Conservation (phyloP, 2,888 invertebrate species). For the Tiphia femorata region DNA sequence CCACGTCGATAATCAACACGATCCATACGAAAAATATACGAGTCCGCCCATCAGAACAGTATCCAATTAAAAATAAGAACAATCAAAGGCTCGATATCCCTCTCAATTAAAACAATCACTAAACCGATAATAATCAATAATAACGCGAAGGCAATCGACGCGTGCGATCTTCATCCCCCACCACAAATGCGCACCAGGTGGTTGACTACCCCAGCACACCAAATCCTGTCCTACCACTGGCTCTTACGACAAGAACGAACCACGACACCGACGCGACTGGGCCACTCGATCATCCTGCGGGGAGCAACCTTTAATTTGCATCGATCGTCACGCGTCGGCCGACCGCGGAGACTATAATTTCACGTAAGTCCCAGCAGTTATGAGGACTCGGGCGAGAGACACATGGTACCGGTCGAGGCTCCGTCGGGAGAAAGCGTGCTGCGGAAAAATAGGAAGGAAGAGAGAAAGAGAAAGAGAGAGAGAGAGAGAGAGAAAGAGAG, state of each 20-base stretch:
- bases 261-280: conserved; percentile 10
- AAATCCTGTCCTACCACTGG: too few species aligned
- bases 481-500: background rate
- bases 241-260: background rate
- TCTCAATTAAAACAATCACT: too few species aligned
- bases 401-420: conserved; percentile 43
- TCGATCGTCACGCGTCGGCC: conserved; percentile 37
- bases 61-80: too few species aligned
- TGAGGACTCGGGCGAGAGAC: conserved; percentile 32
- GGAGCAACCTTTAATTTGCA: conserved; percentile 40
- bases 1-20: too few species aligned
- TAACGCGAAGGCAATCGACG: background rate
- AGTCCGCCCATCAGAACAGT: too few species aligned
- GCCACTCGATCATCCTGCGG: conserved; percentile 21
- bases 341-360: conserved; percentile 40
- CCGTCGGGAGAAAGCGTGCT: background rate
- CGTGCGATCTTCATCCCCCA: background rate
- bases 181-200: too few species aligned
- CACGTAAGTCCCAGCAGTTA: conserved; percentile 38
- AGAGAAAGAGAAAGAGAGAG: background rate
- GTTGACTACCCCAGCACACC: too few species aligned
- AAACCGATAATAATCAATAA: background rate
- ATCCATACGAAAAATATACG: too few species aligned
- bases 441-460: conserved; percentile 21
- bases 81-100: too few species aligned